Evolutionary conservation across 1,140 invertebrate species (phyloP), one percentile per base, ranked within the genome.

Genomic region (Bombus confusus): DNA sequence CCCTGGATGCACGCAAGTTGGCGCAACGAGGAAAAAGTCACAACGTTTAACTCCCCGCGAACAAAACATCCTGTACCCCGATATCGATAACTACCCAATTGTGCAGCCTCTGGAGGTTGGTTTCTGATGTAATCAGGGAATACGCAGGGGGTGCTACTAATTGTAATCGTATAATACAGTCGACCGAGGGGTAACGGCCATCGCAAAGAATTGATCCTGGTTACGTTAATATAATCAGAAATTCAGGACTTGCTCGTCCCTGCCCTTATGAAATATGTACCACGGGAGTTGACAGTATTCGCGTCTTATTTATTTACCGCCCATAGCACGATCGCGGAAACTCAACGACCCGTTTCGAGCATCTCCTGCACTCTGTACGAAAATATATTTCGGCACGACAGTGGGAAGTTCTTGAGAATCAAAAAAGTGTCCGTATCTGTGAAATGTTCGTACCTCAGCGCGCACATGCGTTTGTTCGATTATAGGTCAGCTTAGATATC

Each of bases 81-180:
- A 89, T 83, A 86, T 86, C 75, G 76, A 81, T 83, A 89, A 89
- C 73, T 81, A 83, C 28, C 87, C 88, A 83, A 89, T 86, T 85
- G 88, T 79, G 25, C 39, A 18, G 47, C 41, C 83, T 89, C 88
- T 57, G 73, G 71, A 86, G 88, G 68, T 87, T 64, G 80, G 71
- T 69, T 88, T 86, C 83, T 85, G 89, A 90, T 83, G 86, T 88
- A 90, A 90, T 90, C 86, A 90, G 83, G 76, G 83, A 90, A 83
- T 86, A 90, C 85, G 85, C 84, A 83, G 66, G 83, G 78, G 86
- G 68, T 75, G 79, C 83, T 87, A 66, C 88, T 90, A 90, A 90
- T 90, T 90, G 86, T 90, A 90, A 90, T 90, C 89, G 89, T 85
- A 68, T 90, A 90, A 90, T 86, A 78, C 86, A 41, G 80, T 62